Evolutionary conservation across 2,797 vertebrate species (phyloP), one percentile per base, ranked within the genome.

Genomic region (Lutra lutra): DNA sequence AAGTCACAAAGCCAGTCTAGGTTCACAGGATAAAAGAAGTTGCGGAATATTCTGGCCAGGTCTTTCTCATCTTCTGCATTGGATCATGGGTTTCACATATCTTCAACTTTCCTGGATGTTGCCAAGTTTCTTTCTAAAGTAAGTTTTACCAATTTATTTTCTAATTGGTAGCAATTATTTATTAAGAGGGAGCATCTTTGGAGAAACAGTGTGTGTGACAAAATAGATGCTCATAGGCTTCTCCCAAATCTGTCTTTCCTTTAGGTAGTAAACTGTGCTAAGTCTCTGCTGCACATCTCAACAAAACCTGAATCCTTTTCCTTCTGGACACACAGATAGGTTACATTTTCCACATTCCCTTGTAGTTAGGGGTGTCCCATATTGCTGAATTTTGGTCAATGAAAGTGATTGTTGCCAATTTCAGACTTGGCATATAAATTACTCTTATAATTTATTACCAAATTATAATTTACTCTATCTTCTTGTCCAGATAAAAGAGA

Each of bases 401-500:
- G 46, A 17, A 93, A 86, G 40, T 66, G 46, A 82, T 48, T 78
- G 77, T 96, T 89, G 68, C 35, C 38, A 79, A 96, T 92, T 95
- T 93, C 56, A 73, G 43, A 80, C 43, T n/a, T 80, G 62, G 18
- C 62, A 51, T 90, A 40, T 48, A 79, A 85, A 62, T 93, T 91
- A 14, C 43, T 56, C 73, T 73, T 20, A 35, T 56, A 48, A 66
- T 64, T 17, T 83, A 84, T 58, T 80, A 48, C 27, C 20, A 73
- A 82, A 80, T 14, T 73, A n/a, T 73, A 88, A 40, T 62, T 73
- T 88, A 51, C 10, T 62, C 23, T 35, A 20, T 11, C 11, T 56
- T 62, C 17, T 92, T 77, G 5, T 60, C 11, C 54, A 85, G 32
- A 68, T n/a, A 58, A 3, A 72, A 46, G 96, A 83, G 38, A 93